These are phyloP conservation scores for Zophobas atratus DNA, from an alignment of 1,140 invertebrate genomes.

Conservation along the genomic window DNA sequence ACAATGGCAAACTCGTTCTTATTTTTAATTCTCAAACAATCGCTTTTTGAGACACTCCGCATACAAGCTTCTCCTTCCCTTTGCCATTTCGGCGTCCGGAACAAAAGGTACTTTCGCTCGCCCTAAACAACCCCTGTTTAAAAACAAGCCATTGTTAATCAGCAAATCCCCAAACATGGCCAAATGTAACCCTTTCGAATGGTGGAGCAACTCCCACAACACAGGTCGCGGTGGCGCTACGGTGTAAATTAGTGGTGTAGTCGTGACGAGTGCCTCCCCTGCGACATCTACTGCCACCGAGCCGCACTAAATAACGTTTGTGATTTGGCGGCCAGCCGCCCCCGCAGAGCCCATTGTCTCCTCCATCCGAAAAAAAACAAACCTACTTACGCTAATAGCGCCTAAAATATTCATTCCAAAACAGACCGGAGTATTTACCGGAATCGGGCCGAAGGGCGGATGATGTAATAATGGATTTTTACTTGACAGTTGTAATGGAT, in stretches of 20 bases:
- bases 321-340: slow-evolving; percentile 44
- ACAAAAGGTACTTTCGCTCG: slow-evolving; percentile 26
- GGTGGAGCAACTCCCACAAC: slow-evolving; percentile 48
- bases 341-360: slow-evolving; percentile 12
- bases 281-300: slow-evolving; percentile 53
- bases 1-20: no score
- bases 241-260: slow-evolving; percentile 58
- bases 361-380: neutral
- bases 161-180: slow-evolving; percentile 47
- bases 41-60: neutral
- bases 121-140: slow-evolving; percentile 28
- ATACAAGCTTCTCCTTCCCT: neutral
- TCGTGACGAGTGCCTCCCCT: slow-evolving; percentile 57
- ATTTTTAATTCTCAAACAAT: no score
- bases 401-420: slow-evolving; percentile 3
- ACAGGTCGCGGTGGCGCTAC: slow-evolving; percentile 50
- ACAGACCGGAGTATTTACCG: neutral
- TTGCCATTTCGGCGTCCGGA: neutral
- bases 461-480: neutral
- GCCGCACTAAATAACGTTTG: slow-evolving; percentile 55
- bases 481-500: neutral
- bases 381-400: neutral
- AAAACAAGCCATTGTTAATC: slow-evolving; percentile 34
- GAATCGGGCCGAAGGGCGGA: no score
- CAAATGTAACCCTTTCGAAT: slow-evolving; percentile 45